Evolutionary conservation across 2,113 vertebrate species (phyloP).

Genomic region (Rhynchopsitta pachyrhyncha): DNA sequence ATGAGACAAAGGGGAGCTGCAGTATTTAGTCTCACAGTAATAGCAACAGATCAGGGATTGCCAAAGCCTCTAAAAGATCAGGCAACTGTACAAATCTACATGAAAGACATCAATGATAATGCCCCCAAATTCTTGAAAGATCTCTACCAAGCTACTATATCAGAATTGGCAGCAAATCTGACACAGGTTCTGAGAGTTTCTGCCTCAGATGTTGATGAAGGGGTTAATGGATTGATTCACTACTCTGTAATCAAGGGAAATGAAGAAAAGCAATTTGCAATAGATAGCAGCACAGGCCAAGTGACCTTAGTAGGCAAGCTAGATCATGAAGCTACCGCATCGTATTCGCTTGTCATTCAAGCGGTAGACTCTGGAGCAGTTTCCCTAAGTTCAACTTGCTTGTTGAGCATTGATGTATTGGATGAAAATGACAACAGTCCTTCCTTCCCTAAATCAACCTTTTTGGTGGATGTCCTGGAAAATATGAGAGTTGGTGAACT

Average conservation of each 20-base stretch:
- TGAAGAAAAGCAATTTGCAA: constrained; percentile 87
- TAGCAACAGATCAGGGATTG: constrained; percentile 91
- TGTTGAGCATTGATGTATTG: constrained; percentile 87
- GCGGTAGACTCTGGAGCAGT: constrained; percentile 85
- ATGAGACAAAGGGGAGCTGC: constrained; percentile 91
- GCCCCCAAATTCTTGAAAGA: constrained; percentile 93
- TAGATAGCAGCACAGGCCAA: constrained; percentile 88
- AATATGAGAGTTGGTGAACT: constrained; percentile 96
- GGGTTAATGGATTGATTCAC: constrained; percentile 87
- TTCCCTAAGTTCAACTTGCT: constrained; percentile 86
- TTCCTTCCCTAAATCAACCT: constrained; percentile 87
- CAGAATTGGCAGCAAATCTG: constrained; percentile 88
- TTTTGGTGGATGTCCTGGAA: constrained; percentile 91
- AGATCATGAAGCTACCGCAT: constrained; percentile 89
- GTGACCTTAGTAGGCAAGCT: constrained; percentile 90
- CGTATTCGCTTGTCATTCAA: constrained; percentile 88
- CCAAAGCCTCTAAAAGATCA: constrained; percentile 94
- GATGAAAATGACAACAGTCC: constrained; percentile 97
- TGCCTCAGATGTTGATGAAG: constrained; percentile 94
- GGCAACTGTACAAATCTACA: constrained; percentile 93
- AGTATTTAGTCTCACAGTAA: constrained; percentile 87
- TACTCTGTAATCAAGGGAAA: constrained; percentile 89
- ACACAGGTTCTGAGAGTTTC: constrained; percentile 93
- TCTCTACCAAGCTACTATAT: constrained; percentile 93
- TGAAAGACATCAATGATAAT: constrained; percentile 97